Base-by-base conservation (phyloP, 2,797 vertebrate genomes). In the Ibycter americanus region DNA sequence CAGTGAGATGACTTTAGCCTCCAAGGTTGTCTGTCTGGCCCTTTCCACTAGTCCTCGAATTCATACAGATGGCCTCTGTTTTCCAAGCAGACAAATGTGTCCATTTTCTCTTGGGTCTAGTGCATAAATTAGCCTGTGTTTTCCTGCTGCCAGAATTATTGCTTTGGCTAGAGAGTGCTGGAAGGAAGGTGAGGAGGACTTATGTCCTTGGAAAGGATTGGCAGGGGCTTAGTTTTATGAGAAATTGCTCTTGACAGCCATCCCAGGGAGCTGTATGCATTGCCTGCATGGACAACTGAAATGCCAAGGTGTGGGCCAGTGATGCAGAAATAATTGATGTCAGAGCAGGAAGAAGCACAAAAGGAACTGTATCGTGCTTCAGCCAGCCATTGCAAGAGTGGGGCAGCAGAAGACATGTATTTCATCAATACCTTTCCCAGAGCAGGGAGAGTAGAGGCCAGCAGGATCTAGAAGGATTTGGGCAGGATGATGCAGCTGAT, bases 171-270 rank as follows among this genome's bases (percentile, higher is more conserved):
- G 65, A 77, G 76, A 66, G 40, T 3, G 61, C 26, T 90, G 93
- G 79, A 51, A 83, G 76, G 89, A 58, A 78, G 72, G 51, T 14
- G 66, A 72, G 70, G 62, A 83, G 94, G 82, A 82, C 63, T 87
- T 18, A 1, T 87, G 87, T 90, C 25, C 96, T 94, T 91, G 90
- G 82, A 56, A 93, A 83, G 82, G 82, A 55, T 71, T 96, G 96
- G 61, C 95, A 95, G 83, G 49, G 74, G 32, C 62, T 94, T 49
- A 23, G 79, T 54, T 89, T 71, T 47, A 36, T 94, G 94, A 90
- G 73, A 82, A 96, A 93, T 96, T 73, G 72, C 84, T 96, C 89
- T 49, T 95, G 95, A 94, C 90, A 95, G 96, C 66, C 55, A 67
- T 88, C 85, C 90, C 77, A 61, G 92, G 63, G 91, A 85, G 76